Percentiles rank a stretch among this genome's conserved stretches.
These are phyloP conservation scores for Phalacrocorax carbo DNA, from an alignment of 2,113 vertebrate genomes.

Conservation along the genomic window DNA sequence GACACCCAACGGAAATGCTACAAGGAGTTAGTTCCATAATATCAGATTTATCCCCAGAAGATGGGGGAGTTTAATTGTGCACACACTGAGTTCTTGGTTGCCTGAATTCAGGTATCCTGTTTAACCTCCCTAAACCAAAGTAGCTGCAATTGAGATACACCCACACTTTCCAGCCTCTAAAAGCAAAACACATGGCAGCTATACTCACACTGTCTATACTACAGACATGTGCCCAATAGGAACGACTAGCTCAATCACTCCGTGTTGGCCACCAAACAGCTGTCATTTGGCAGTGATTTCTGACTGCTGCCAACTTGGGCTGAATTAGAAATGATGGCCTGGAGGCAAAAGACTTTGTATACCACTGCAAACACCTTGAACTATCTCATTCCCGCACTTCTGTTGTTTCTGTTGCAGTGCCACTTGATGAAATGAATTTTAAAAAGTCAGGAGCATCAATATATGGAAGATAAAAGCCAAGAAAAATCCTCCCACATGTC, in stretches of 20 bases:
- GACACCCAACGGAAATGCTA: neutral
- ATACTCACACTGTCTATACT: neutral
- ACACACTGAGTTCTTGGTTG: neutral
- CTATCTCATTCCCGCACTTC: neutral
- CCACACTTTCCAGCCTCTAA: neutral
- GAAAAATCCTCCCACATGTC: conserved; percentile 30
- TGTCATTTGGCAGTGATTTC: neutral
- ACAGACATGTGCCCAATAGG: neutral
- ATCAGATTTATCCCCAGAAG: neutral
- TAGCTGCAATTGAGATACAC: neutral
- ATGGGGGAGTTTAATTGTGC: neutral
- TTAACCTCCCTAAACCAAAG: neutral
- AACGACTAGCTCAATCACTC: conserved; percentile 9
- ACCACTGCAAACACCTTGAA: conserved; percentile 1
- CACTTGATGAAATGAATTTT: conserved; percentile 51
- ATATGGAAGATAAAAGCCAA: conserved; percentile 17
- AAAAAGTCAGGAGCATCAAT: conserved; percentile 15
- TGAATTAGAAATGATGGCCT: conserved; percentile 34
- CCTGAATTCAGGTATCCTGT: neutral
- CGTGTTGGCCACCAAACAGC: neutral
- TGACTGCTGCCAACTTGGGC: neutral
- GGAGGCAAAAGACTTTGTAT: neutral
- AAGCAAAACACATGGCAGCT: conserved; percentile 1
- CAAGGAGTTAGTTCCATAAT: neutral
- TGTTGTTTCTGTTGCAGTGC: neutral